Evolutionary conservation across 2,113 vertebrate species (phyloP).

Genomic region (Oncorhynchus nerka): DNA sequence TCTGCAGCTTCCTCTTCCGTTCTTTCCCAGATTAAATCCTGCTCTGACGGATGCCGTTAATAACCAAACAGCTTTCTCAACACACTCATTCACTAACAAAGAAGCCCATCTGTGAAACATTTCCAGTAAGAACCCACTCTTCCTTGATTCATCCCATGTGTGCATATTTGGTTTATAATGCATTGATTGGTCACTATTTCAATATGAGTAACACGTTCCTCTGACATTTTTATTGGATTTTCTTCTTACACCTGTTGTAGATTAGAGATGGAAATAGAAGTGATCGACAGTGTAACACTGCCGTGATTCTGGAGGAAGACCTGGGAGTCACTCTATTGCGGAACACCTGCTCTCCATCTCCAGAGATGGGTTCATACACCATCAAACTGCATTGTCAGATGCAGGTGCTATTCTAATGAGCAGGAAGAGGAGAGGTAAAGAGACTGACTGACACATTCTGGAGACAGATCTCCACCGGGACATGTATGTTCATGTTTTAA

Average conservation of each 20-base stretch:
- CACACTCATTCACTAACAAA: constrained; percentile 26
- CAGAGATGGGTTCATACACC: constrained; percentile 22
- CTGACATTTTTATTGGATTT: no score
- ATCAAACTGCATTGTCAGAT: constrained; percentile 27
- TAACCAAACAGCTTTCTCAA: constrained; percentile 14
- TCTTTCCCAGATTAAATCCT: constrained; percentile 7
- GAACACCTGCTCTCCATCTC: neutral
- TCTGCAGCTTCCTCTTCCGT: constrained; percentile 17
- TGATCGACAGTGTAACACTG: constrained; percentile 50
- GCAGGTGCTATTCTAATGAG: constrained; percentile 23
- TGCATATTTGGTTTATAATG: constrained; percentile 35
- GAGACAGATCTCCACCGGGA: neutral
- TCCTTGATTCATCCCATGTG: constrained; percentile 42
- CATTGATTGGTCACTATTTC: constrained; percentile 48
- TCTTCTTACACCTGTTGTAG: constrained; percentile 31
- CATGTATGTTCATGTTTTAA: constrained; percentile 31
- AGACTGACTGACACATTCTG: neutral
- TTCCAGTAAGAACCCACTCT: constrained; percentile 42
- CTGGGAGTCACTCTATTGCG: constrained; percentile 24
- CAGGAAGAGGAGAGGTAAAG: constrained; percentile 16
- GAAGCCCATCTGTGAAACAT: constrained; percentile 51
- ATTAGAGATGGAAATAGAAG: constrained; percentile 61
- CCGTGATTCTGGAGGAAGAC: constrained; percentile 37
- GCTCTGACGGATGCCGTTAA: constrained; percentile 9
- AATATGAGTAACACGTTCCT: constrained; percentile 46